Percentiles rank a stretch among this genome's conserved stretches.
phyloP scores from a whole-genome alignment of 92 coral and sea anemone species.

The Virgularia gustaviana region DNA sequence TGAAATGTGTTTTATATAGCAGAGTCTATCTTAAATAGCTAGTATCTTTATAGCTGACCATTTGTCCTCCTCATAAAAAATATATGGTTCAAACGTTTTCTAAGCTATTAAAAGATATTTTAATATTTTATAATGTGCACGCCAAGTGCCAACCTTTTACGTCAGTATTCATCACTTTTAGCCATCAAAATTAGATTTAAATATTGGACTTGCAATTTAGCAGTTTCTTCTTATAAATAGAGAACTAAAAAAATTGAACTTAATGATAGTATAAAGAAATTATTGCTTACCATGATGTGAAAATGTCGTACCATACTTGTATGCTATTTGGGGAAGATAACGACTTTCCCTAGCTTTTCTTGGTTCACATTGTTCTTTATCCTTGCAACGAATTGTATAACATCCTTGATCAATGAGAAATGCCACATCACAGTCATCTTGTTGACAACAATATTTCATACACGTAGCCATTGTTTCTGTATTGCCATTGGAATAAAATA shows the following conservation, averaged over 20 bases:
- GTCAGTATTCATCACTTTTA: no score
- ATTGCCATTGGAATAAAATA: constrained; percentile 88
- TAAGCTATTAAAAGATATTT: no score
- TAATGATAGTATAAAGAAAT: not conserved
- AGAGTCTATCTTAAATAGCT: constrained; percentile 3
- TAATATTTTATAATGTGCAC: no score
- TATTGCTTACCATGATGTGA: constrained; percentile 49
- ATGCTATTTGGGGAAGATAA: constrained; percentile 72
- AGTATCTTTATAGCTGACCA: no score
- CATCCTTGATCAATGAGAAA: constrained; percentile 94
- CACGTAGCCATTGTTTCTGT: constrained; percentile 80
- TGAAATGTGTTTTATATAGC: constrained; percentile 6
- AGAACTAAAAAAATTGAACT: not conserved
- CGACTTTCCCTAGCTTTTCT: constrained; percentile 83
- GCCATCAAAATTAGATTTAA: no score
- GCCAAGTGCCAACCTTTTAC: no score
- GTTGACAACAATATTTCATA: constrained; percentile 94
- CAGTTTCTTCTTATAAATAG: no score
- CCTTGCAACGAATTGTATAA: constrained; percentile 77
- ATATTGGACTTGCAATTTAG: no score
- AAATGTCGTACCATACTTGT: not conserved
- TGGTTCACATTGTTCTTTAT: constrained; percentile 66
- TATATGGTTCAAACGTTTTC: no score
- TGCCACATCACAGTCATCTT: constrained; percentile 78
- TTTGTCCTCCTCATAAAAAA: no score